Evolutionary conservation across 2,888 invertebrate species (phyloP).

Genomic region (Amphipyra berbera): DNA sequence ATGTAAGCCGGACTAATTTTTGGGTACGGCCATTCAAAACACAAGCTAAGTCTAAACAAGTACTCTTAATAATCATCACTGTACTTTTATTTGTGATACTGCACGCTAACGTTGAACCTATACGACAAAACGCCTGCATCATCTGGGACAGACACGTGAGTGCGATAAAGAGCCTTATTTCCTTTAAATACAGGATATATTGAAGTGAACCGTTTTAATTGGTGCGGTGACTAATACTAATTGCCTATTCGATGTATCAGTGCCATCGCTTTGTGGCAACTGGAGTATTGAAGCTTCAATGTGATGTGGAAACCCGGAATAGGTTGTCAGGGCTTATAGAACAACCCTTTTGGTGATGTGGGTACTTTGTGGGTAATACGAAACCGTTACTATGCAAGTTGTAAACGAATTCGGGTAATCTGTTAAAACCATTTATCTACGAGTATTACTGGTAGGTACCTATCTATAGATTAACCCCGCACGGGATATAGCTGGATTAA

Average conservation of each 20-base stretch:
- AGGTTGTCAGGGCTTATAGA: too few species aligned
- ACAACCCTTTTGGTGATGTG: too few species aligned
- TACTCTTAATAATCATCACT: not conserved
- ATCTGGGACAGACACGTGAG: too few species aligned
- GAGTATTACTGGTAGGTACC: too few species aligned
- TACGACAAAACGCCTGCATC: too few species aligned
- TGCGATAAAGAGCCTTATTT: not conserved
- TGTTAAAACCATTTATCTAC: too few species aligned
- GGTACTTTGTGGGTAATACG: too few species aligned
- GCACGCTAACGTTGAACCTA: too few species aligned
- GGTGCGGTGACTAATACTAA: not conserved
- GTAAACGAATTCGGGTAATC: too few species aligned
- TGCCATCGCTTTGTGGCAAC: not conserved
- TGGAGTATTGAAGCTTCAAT: not conserved
- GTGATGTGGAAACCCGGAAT: not conserved
- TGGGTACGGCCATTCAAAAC: not conserved
- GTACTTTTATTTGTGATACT: not conserved
- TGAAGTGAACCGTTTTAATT: not conserved
- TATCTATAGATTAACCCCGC: too few species aligned
- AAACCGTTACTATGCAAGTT: too few species aligned
- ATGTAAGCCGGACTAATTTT: not conserved
- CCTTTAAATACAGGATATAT: not conserved
- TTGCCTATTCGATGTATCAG: not conserved
- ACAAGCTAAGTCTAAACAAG: conserved; percentile 10
- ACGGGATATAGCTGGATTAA: too few species aligned